Evolutionary conservation across 2,888 invertebrate species (phyloP).

Genomic region (Acrocyrtus sp.): DNA sequence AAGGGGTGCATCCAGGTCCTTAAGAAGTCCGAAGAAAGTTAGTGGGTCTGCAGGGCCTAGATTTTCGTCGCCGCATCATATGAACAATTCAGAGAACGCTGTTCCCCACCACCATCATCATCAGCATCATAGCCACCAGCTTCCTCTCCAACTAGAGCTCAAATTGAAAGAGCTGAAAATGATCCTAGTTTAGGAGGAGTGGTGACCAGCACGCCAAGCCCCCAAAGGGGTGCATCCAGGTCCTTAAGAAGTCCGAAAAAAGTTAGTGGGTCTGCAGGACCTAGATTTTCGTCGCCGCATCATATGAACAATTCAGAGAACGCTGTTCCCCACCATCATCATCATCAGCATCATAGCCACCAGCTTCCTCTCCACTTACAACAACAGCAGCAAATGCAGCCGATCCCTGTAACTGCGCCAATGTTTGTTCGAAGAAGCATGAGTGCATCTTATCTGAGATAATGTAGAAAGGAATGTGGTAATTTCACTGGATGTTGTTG

Average conservation of each 20-base stretch:
- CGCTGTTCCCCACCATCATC: conserved; percentile 29
- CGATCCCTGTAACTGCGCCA: conserved; percentile 48
- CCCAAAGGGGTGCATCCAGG: conserved; percentile 28
- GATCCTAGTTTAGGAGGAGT: conserved; percentile 37
- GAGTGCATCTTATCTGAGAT: conserved; percentile 88
- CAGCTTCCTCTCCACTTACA: conserved; percentile 2
- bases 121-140: not conserved
- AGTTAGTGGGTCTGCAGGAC: conserved; percentile 45
- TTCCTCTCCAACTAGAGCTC: conserved; percentile 57
- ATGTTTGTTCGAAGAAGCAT: conserved; percentile 73
- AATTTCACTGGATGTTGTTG: conserved; percentile 70
- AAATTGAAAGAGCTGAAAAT: conserved; percentile 59
- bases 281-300: conserved; percentile 22
- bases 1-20: conserved; percentile 38
- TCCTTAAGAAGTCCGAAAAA: conserved; percentile 56
- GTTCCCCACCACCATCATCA: conserved; percentile 18
- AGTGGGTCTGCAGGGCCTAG: conserved; percentile 40
- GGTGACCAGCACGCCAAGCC: conserved; percentile 40
- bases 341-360: conserved; percentile 4
- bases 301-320: conserved; percentile 11
- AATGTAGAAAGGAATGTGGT: conserved; percentile 70
- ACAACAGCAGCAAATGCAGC: conserved; percentile 41
- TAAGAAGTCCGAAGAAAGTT: conserved; percentile 58
- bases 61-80: conserved; percentile 16
- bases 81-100: conserved; percentile 18